phyloP scores from a whole-genome alignment of 2,113 vertebrate species.

The Tiliqua scincoides region DNA sequence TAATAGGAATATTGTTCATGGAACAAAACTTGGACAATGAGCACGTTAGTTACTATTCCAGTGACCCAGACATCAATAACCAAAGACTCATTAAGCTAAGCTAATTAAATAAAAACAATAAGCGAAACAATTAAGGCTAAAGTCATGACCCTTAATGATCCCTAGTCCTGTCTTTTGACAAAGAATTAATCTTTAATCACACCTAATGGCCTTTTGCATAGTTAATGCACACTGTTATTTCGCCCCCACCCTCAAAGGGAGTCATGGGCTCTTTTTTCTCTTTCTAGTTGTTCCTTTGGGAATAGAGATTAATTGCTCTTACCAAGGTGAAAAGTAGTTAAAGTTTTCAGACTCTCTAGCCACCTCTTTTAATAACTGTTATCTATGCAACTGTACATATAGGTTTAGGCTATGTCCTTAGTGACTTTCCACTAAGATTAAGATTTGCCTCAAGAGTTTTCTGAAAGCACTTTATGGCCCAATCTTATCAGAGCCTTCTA shows the following conservation, averaged over 20 bases:
- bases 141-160: constrained; percentile 73
- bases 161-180: constrained; percentile 63
- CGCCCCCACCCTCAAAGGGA: constrained; percentile 57
- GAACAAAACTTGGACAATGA: constrained; percentile 13
- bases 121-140: constrained; percentile 72
- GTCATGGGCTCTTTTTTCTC: constrained; percentile 60
- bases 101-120: constrained; percentile 80
- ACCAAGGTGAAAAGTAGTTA: constrained; percentile 54
- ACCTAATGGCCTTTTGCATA: constrained; percentile 74
- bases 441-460: constrained; percentile 63
- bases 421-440: constrained; percentile 56
- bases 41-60: constrained; percentile 34
- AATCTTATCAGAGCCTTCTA: too few species aligned
- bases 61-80: constrained; percentile 54
- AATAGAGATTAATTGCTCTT: constrained; percentile 69
- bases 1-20: constrained; percentile 8
- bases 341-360: constrained; percentile 50
- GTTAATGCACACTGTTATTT: constrained; percentile 70
- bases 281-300: constrained; percentile 50
- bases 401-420: constrained; percentile 63
- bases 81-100: constrained; percentile 69
- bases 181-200: constrained; percentile 80
- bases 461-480: constrained; percentile 36
- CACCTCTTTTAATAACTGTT: constrained; percentile 6
- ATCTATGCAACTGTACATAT: constrained; percentile 38